phyloP scores from a whole-genome alignment of 2,888 invertebrate genomes.

The Drosophila rellima region DNA sequence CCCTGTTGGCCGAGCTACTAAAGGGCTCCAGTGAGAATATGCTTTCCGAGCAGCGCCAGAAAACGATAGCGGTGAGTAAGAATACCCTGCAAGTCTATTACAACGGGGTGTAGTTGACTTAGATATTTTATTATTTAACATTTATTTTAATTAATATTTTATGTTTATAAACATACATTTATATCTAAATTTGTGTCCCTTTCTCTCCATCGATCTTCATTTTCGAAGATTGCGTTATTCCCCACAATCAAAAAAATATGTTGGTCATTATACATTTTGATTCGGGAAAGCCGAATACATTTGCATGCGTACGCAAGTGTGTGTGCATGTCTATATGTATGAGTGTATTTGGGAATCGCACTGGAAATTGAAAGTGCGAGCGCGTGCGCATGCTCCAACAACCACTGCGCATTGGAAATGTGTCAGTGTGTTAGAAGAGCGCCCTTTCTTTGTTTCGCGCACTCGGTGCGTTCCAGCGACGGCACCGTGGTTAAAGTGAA shows the following conservation, averaged over 20 bases:
- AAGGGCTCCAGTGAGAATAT: slow-evolving; percentile 93
- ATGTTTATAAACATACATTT: no score
- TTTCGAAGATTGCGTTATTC: slow-evolving; percentile 11
- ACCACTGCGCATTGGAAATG: slow-evolving; percentile 73
- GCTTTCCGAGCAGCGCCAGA: slow-evolving; percentile 87
- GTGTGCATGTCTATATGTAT: slow-evolving; percentile 5
- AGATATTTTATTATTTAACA: neutral
- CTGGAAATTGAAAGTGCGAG: slow-evolving; percentile 39
- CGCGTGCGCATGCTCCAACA: slow-evolving; percentile 65
- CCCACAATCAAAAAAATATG: slow-evolving; percentile 24
- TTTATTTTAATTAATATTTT: neutral
- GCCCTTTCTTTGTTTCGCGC: slow-evolving; percentile 46
- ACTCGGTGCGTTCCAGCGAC: slow-evolving; percentile 18
- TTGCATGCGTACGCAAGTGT: neutral
- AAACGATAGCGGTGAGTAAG: slow-evolving; percentile 84
- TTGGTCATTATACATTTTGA: slow-evolving; percentile 23
- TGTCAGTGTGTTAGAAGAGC: slow-evolving; percentile 73
- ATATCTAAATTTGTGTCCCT: neutral
- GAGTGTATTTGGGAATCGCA: slow-evolving; percentile 37
- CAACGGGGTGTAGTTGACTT: neutral
- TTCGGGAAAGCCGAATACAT: slow-evolving; percentile 18
- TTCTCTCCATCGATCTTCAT: slow-evolving; percentile 21
- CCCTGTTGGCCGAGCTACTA: slow-evolving; percentile 91
- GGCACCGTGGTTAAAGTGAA: slow-evolving; percentile 58
- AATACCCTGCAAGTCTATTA: neutral